Evolutionary conservation across 92 coral and sea anemone species (phyloP), one percentile per base, ranked within the genome.

Genomic region (Umimayanthus kanabou): DNA sequence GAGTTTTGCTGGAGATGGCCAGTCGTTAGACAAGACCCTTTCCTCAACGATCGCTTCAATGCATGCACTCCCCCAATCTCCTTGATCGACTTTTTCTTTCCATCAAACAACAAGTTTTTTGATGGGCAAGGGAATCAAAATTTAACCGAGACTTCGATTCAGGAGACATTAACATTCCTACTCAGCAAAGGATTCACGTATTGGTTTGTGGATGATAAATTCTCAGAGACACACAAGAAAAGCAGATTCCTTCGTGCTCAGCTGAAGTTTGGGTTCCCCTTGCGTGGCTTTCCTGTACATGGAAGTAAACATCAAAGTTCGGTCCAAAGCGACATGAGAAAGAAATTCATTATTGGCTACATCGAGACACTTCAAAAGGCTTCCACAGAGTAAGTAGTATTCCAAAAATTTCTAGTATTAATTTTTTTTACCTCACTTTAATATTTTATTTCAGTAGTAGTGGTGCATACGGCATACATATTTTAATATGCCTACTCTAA

Each of bases 11-110:
- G 94, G 94, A 92, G 91, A 64, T 92, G 95, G 93, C 42, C 79
- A 5, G 43, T 49, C 2, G 91, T 92, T 7, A 47, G 80, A 40
- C 72, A 77, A 7, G 98, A 95, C 64, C 93, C 94, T 40, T 53
- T 93, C 42, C 86, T 92, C 4, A 80, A 81, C n/a, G 80, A 80
- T 43, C 86, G 87, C 39, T 88, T 65, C 69, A 92, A 92, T 81
- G 85, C 89, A 28, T 97, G 99, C 74, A 86, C 95, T 2, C 99
- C 99, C 13, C 97, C 98, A 8, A 87, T 92, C 55, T 97, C 99
- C 20, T 69, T 97, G n/a, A 84, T 88, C 25, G 92, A 90, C 79
- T 95, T 95, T 81, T 97, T 97, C 85, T 97, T 85, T 65, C 99
- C 99, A 0, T 87, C 91, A 74, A 47, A 84, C 74, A 65, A 86